Conservation (phyloP, 2,113 vertebrate genomes). For the Sclerurus mexicanus region DNA sequence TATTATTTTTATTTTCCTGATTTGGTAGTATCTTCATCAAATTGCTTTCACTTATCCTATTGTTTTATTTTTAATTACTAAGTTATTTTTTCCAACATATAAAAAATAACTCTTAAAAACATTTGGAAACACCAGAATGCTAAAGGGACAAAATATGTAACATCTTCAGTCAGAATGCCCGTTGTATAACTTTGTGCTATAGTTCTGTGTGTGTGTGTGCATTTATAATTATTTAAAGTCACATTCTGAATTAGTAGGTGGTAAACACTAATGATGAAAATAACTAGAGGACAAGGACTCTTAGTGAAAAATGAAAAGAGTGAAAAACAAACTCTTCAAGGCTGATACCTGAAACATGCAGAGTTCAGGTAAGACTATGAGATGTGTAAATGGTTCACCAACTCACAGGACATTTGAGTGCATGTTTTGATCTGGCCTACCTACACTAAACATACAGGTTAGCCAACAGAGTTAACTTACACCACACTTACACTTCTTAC, state of each 20-base stretch:
- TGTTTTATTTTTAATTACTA: background rate
- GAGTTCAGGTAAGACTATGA: background rate
- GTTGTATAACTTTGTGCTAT: background rate
- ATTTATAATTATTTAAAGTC: background rate
- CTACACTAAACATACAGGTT: background rate
- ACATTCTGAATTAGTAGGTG: background rate
- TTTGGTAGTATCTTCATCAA: background rate
- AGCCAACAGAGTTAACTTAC: background rate
- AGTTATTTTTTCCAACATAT: background rate
- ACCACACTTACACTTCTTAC: background rate
- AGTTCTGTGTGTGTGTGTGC: rapidly evolving
- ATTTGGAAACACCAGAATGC: background rate
- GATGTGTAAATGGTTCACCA: background rate
- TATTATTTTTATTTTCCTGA: background rate
- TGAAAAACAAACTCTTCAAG: background rate
- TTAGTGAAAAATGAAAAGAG: background rate
- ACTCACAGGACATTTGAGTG: background rate
- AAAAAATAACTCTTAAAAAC: background rate
- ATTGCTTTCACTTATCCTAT: background rate
- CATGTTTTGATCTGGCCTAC: background rate
- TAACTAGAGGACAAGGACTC: background rate
- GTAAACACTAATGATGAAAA: background rate
- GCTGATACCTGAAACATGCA: background rate
- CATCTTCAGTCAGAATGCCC: background rate
- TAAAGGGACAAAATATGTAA: background rate